phyloP scores from a whole-genome alignment of 2,113 vertebrate genomes.

The Trematomus loennbergii region DNA sequence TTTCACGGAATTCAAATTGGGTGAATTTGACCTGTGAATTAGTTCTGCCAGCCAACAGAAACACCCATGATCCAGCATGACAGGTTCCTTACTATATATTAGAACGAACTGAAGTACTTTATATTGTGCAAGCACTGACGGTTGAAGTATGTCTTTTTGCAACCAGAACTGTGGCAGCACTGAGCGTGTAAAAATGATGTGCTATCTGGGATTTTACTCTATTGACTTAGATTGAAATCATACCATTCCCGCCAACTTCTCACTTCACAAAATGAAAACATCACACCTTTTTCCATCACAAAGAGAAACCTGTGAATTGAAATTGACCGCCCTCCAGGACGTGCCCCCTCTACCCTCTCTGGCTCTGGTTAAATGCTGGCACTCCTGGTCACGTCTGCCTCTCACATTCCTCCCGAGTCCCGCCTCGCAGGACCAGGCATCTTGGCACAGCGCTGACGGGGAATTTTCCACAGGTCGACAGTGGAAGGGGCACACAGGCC shows the following conservation, averaged over 20 bases:
- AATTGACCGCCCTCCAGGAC: background rate
- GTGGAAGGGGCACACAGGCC: constrained; percentile 73
- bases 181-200: background rate
- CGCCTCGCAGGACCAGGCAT: constrained; percentile 56
- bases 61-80: background rate
- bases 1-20: background rate
- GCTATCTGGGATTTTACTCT: background rate
- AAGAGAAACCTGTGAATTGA: constrained; percentile 8
- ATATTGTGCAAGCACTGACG: background rate
- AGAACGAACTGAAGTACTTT: background rate
- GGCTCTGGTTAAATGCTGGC: constrained; percentile 48
- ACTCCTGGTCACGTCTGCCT: constrained; percentile 62
- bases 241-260: background rate
- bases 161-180: no score
- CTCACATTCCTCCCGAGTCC: constrained; percentile 65
- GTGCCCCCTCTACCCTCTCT: constrained; percentile 8
- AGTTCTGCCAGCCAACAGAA: background rate
- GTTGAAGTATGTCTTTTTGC: no score
- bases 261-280: constrained; percentile 7
- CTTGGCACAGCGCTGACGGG: constrained; percentile 72
- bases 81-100: no score
- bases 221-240: background rate
- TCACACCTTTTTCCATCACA: background rate
- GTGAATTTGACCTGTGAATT: background rate
- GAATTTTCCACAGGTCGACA: constrained; percentile 81